Evolutionary conservation across 1,140 invertebrate genomes (phyloP).

Genomic region (Daktulosphaira vitifoliae): DNA sequence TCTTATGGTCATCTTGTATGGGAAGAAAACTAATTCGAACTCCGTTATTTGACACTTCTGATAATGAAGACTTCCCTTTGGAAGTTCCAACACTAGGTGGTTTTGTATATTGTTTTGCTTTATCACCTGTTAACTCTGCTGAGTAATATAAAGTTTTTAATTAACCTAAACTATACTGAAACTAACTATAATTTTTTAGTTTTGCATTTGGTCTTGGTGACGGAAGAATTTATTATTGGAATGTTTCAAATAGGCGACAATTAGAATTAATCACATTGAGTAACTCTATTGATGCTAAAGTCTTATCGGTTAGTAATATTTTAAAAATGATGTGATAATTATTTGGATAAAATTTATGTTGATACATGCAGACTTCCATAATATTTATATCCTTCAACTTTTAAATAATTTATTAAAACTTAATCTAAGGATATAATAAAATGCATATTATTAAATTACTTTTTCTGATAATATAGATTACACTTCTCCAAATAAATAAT

Average conservation of each 20-base stretch:
- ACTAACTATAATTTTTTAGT: constrained; percentile 42
- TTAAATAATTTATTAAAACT: too few species aligned
- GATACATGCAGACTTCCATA: too few species aligned
- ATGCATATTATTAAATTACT: too few species aligned
- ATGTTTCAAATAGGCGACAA: constrained; percentile 47
- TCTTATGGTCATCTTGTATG: constrained; percentile 54
- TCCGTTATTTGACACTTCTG: constrained; percentile 51
- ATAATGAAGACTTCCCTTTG: constrained; percentile 43
- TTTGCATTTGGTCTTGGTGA: constrained; percentile 64
- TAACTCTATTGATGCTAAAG: constrained; percentile 64
- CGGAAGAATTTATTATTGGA: constrained; percentile 61
- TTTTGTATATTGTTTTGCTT: constrained; percentile 53
- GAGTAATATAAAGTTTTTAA: constrained; percentile 43
- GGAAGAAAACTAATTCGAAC: constrained; percentile 47
- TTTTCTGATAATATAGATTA: too few species aligned
- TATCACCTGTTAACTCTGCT: constrained; percentile 61
- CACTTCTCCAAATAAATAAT: background rate
- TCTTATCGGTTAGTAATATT: constrained; percentile 49
- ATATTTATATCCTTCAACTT: too few species aligned
- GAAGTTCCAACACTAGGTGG: constrained; percentile 48
- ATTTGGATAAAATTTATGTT: too few species aligned
- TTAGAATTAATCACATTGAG: constrained; percentile 51
- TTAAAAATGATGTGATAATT: too few species aligned
- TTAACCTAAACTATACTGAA: constrained; percentile 5
- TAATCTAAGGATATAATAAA: too few species aligned